Base-by-base conservation (phyloP, 2,113 vertebrate genomes). In the Leucoraja erinaceus region DNA sequence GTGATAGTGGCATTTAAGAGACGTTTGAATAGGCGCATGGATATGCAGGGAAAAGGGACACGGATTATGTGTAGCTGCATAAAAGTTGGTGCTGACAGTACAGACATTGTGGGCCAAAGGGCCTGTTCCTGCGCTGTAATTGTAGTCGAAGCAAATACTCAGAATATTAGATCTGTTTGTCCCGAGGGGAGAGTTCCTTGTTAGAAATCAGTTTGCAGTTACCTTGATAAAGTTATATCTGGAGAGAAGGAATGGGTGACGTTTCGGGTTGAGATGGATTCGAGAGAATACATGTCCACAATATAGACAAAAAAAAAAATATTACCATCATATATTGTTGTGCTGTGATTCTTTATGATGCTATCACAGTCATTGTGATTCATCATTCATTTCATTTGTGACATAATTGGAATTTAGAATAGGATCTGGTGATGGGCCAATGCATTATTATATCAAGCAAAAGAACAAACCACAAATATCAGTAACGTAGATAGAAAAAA, bases 381-480 rank as follows among this genome's bases (percentile, higher is more conserved):
- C 9, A 91, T 25, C 11, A 70, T 90, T 61, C 18, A 70, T 72
- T 70, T 91, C 5, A 72, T 74, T 91, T 91, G 90, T 91, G 90
- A 72, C 68, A 90, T 38, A 72, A 91, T 91, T 72, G 33, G 33
- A 91, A 70, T 68, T 91, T 72, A 91, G 90, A 91, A 72, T 47
- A 33, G 61, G 33, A 91, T n/a, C 22, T 72, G 3, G 6, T 31
- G 20, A 59, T 84, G 81, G 81, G 81, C 59, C 54, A 84, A 84
- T 28, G 54, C 56, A 56, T 84, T 59, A 84, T n/a, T 84, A 54
- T 28, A 59, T 61, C 81, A 84, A 84, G 81, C 56, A 84, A 84
- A 11, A n/a, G 47, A 84, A 84, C 56, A 83, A 83, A 38, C 20
- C 38, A 28, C 25, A n/a, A 61, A 25, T 22, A 84, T 25, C 54